These are phyloP conservation scores for Falco columbarius DNA, from an alignment of 2,797 vertebrate genomes.

Conservation along the genomic window DNA sequence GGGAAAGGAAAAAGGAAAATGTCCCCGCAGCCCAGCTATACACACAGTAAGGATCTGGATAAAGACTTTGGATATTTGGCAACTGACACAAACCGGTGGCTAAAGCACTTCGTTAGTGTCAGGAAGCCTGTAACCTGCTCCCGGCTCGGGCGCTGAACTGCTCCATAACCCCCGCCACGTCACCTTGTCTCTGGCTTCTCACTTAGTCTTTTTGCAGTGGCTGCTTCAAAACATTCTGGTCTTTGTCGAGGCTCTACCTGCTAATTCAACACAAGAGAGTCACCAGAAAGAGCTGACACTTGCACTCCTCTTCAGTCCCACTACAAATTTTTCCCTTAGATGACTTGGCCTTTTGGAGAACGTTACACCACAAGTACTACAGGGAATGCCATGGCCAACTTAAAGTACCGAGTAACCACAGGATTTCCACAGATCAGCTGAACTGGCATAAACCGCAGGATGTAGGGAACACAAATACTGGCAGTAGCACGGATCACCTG, in stretches of 20 bases:
- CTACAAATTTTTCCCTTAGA: background rate
- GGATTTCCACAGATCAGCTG: background rate
- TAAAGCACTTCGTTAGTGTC: background rate
- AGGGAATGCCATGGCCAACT: background rate
- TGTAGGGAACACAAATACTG: background rate
- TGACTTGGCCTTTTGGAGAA: background rate
- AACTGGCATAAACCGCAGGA: background rate
- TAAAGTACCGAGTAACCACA: background rate
- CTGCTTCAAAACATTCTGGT: background rate
- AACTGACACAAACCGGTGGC: background rate
- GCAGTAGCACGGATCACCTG: background rate
- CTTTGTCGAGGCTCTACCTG: rapidly evolving
- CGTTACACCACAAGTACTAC: background rate
- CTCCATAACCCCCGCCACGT: background rate
- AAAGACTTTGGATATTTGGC: background rate
- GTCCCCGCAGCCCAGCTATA: background rate
- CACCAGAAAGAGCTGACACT: background rate
- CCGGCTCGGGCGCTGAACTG: background rate
- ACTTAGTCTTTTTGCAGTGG: background rate
- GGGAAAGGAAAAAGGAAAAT: background rate
- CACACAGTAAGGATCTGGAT: background rate
- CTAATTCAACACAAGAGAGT: background rate
- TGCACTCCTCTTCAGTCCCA: background rate
- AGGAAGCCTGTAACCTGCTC: background rate
- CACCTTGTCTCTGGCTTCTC: background rate